phyloP scores from a whole-genome alignment of 2,113 vertebrate genomes.

The Vulpes lagopus region DNA sequence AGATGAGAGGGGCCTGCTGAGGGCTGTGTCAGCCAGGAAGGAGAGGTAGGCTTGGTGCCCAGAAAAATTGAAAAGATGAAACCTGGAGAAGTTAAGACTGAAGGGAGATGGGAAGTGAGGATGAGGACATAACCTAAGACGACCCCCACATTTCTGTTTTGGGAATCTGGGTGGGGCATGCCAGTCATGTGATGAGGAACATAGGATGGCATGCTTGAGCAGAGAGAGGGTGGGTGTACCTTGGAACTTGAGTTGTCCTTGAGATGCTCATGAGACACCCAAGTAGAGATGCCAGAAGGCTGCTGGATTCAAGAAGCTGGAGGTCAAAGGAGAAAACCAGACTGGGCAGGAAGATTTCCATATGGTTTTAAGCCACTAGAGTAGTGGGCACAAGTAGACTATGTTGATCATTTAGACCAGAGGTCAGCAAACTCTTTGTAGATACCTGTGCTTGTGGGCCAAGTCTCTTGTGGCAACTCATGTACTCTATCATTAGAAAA shows the following conservation, averaged over 20 bases:
- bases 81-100: not conserved
- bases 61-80: not conserved
- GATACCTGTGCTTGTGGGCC: not conserved
- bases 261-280: not conserved
- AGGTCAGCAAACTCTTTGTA: not conserved
- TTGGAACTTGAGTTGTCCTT: not conserved
- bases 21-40: not conserved
- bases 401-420: not conserved
- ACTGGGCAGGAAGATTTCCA: not conserved
- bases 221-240: not conserved
- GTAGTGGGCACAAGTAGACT: not conserved
- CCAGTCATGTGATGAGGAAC: not conserved
- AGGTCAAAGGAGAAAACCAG: not conserved
- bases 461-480: not conserved
- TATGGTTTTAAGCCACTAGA: not conserved
- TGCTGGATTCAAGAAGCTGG: not conserved
- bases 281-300: not conserved
- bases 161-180: not conserved
- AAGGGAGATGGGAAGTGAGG: not conserved
- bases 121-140: not conserved
- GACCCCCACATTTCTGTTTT: not conserved
- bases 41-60: not conserved
- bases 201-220: not conserved
- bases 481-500: not conserved
- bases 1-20: too few species aligned